phyloP scores from a whole-genome alignment of 2,113 vertebrate genomes.

The Merops nubicus region DNA sequence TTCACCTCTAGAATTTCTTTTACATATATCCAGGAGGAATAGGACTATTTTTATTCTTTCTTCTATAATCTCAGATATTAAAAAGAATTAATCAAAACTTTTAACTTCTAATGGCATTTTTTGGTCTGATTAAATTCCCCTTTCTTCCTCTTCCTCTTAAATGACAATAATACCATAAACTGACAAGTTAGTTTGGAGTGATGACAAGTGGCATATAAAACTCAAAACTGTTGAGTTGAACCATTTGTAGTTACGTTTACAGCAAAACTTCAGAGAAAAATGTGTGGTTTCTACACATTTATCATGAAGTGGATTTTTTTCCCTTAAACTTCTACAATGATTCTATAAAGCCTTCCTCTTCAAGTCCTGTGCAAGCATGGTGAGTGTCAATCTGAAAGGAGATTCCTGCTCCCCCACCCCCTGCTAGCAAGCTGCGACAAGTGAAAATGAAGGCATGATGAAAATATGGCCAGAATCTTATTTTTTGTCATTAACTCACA shows the following conservation, averaged over 20 bases:
- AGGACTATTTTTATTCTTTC: background rate
- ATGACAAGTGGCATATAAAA: background rate
- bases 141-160: background rate
- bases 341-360: background rate
- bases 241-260: background rate
- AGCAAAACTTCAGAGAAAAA: background rate
- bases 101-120: background rate
- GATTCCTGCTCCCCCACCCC: background rate
- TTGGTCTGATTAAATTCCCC: background rate
- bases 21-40: background rate
- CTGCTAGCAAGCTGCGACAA: background rate
- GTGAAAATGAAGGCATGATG: background rate
- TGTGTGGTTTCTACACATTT: background rate
- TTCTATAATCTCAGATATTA: background rate
- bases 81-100: background rate
- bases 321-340: background rate
- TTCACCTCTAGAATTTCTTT: background rate
- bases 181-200: background rate
- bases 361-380: background rate
- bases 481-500: background rate
- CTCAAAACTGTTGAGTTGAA: background rate
- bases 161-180: background rate
- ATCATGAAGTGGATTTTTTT: background rate
- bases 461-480: background rate
- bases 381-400: background rate